These are phyloP conservation scores for Numenius arquata DNA, from an alignment of 2,113 vertebrate species.

Conservation along the genomic window DNA sequence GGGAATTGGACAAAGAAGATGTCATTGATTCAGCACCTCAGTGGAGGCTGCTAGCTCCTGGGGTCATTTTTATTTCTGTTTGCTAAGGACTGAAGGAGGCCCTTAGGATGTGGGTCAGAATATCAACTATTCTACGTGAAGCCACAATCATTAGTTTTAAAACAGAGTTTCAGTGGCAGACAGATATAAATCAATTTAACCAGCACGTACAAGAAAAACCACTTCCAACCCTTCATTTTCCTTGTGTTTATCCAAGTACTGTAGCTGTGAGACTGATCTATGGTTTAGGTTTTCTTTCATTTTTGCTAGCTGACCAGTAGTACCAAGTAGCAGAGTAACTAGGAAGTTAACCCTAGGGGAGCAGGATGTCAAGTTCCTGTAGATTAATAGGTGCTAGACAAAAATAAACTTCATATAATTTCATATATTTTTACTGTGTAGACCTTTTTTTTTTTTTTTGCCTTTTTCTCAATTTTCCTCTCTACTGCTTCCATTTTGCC, in stretches of 20 bases:
- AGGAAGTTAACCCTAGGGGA: neutral
- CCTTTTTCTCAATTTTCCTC: neutral
- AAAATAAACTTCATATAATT: neutral
- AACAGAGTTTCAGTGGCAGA: slow-evolving; percentile 20
- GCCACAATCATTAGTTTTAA: slow-evolving; percentile 46
- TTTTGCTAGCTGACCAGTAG: neutral
- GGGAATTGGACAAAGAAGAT: slow-evolving; percentile 28
- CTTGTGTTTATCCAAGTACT: neutral
- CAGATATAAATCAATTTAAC: slow-evolving; percentile 49
- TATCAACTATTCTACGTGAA: slow-evolving; percentile 48
- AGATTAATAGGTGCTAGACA: neutral
- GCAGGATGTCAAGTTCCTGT: neutral
- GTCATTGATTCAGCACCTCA: slow-evolving; percentile 72
- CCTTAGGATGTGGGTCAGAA: slow-evolving; percentile 57
- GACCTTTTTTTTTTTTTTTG: neutral
- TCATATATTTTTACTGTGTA: neutral
- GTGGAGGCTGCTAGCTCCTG: slow-evolving; percentile 71
- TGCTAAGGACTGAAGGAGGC: slow-evolving; percentile 68
- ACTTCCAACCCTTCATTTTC: neutral
- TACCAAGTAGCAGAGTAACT: neutral
- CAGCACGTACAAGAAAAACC: neutral
- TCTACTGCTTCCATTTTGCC: neutral
- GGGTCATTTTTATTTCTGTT: slow-evolving; percentile 84
- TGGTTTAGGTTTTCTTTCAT: neutral
- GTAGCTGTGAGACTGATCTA: neutral